These are phyloP conservation scores for Pseudomyrmex dendroicus DNA, from an alignment of 1,140 invertebrate genomes.

Conservation along the genomic window DNA sequence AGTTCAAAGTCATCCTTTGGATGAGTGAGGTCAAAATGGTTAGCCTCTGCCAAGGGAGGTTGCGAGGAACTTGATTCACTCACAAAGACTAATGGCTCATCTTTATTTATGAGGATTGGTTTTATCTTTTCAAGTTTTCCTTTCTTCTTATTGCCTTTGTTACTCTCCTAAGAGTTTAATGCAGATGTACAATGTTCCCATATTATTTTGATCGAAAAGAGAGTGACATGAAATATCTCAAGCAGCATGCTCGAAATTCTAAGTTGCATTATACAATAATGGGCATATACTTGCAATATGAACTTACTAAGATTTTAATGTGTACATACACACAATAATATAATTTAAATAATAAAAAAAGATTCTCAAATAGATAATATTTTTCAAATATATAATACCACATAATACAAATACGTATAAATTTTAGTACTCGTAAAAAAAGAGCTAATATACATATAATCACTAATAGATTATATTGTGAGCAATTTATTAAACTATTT, in stretches of 20 bases:
- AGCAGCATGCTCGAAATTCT: slow-evolving; percentile 29
- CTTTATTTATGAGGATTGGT: slow-evolving; percentile 89
- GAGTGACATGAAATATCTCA: slow-evolving; percentile 24
- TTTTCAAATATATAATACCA: no score
- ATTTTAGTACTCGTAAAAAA: slow-evolving; percentile 3
- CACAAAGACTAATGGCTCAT: slow-evolving; percentile 85
- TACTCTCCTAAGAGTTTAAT: slow-evolving; percentile 80
- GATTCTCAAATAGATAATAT: no score
- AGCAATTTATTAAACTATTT: slow-evolving; percentile 59
- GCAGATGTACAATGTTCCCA: slow-evolving; percentile 65
- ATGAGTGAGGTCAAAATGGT: slow-evolving; percentile 91
- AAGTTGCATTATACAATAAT: slow-evolving; percentile 61
- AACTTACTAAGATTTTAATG: no score
- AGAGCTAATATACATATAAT: slow-evolving; percentile 4
- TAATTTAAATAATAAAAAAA: no score
- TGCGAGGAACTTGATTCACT: slow-evolving; percentile 77
- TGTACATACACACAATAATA: no score
- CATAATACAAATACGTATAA: no score
- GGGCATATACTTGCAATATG: slow-evolving; percentile 22
- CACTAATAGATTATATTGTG: slow-evolving; percentile 20
- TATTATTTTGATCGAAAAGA: slow-evolving; percentile 16
- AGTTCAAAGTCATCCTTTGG: slow-evolving; percentile 93
- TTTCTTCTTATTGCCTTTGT: slow-evolving; percentile 85
- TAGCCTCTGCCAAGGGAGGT: slow-evolving; percentile 81
- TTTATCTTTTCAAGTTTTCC: slow-evolving; percentile 85